Conservation (phyloP, 2,888 invertebrate genomes). For the Congeria kusceri region DNA sequence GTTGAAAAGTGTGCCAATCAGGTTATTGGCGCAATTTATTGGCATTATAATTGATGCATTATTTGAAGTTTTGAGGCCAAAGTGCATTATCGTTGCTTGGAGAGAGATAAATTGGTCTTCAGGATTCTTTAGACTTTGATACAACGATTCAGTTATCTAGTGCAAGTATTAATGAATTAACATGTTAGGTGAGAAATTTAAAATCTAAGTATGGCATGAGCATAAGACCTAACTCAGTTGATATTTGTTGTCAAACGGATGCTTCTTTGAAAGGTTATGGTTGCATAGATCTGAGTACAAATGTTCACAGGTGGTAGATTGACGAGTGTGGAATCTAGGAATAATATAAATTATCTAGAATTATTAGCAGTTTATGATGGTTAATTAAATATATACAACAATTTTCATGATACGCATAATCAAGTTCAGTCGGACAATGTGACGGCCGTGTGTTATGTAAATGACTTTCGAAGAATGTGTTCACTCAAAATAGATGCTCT, state of each 20-base stretch:
- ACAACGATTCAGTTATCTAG: conserved; percentile 15
- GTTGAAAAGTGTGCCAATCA: conserved; percentile 13
- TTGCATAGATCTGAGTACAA: background rate
- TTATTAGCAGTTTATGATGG: conserved; percentile 34
- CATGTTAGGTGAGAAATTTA: conserved; percentile 30
- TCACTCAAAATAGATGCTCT: conserved; percentile 20
- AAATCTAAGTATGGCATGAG: conserved; percentile 33
- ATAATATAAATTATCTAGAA: conserved; percentile 37
- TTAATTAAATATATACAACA: conserved; percentile 6
- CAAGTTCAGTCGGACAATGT: conserved; percentile 29
- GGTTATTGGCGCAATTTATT: conserved; percentile 46
- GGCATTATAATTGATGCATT: conserved; percentile 35
- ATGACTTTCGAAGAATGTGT: conserved; percentile 35
- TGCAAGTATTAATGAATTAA: conserved; percentile 1
- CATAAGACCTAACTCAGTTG: conserved; percentile 9
- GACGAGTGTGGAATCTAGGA: conserved; percentile 5
- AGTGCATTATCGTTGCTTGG: conserved; percentile 44
- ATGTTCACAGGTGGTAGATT: conserved; percentile 31
- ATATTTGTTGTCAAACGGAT: conserved; percentile 23
- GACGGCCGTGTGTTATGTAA: conserved; percentile 27
- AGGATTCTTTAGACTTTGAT: conserved; percentile 24
- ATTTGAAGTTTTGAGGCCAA: conserved; percentile 47
- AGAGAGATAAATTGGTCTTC: conserved; percentile 43
- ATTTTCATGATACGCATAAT: conserved; percentile 10
- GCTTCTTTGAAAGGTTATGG: conserved; percentile 36